These are phyloP conservation scores for Drosophila murphyi DNA, from an alignment of 1,140 invertebrate genomes.

Conservation along the genomic window DNA sequence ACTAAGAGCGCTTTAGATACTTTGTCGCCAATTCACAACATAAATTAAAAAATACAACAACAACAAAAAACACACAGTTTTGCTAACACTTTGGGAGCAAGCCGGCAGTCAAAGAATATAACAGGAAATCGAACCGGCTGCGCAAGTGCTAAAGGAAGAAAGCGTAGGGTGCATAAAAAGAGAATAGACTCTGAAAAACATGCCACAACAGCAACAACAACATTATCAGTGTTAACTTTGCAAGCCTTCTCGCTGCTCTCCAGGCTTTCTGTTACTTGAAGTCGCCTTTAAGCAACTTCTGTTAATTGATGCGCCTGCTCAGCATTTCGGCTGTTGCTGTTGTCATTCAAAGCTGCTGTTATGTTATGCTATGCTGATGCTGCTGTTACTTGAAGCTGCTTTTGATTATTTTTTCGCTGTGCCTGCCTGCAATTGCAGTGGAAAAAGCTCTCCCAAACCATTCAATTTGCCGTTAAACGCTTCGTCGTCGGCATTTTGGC, in stretches of 20 bases:
- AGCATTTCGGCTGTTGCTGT: background rate
- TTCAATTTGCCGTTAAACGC: slow-evolving; percentile 34
- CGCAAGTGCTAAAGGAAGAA: slow-evolving; percentile 44
- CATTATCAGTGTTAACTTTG: slow-evolving; percentile 32
- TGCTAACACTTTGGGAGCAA: slow-evolving; percentile 63
- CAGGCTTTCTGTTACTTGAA: background rate
- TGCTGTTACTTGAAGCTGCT: slow-evolving; percentile 6
- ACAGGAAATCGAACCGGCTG: slow-evolving; percentile 82
- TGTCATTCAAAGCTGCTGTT: background rate
- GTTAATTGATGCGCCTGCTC: background rate
- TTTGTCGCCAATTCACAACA: slow-evolving; percentile 45
- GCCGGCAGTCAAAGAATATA: slow-evolving; percentile 24
- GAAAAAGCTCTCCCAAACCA: slow-evolving; percentile 7
- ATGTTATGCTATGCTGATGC: background rate
- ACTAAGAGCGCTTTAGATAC: slow-evolving; percentile 15
- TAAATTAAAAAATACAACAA: slow-evolving; percentile 51
- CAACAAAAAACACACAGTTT: slow-evolving; percentile 32
- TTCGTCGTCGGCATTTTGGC: slow-evolving; percentile 73
- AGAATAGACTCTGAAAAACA: slow-evolving; percentile 18
- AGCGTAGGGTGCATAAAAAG: slow-evolving; percentile 24
- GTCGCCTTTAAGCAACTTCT: background rate
- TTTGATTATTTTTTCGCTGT: background rate
- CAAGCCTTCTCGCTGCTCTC: background rate
- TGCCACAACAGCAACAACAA: slow-evolving; percentile 23
- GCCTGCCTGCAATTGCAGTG: slow-evolving; percentile 7